Base-by-base conservation (phyloP, 2,797 vertebrate species). In the Brachyalestes nurse region DNA sequence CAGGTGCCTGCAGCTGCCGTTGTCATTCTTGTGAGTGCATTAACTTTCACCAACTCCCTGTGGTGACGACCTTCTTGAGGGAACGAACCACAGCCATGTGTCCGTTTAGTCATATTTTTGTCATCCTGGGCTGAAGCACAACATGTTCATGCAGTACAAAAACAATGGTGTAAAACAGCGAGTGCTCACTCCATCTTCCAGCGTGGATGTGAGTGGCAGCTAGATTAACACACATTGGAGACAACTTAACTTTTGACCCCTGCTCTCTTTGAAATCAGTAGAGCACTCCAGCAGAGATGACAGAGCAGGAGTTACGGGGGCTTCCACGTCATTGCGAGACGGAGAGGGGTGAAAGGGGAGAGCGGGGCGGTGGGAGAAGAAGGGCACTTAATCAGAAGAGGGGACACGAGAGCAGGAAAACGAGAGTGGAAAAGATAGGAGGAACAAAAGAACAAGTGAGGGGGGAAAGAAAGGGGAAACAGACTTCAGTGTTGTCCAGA, bases 181-280 rank as follows among this genome's bases (percentile, higher is more conserved):
- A 90, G 91, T 91, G 75, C 8, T 77, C 76, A 67, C 66, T 76
- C 67, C 86, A 88, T 72, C 88, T 89, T 91, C 65, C 61, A 61
- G 89, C 80, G 86, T 88, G 88, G 86, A 88, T 90, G 85, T 87
- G 92, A 91, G 91, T 92, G 91, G 94, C 94, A 96, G 95, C 95
- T 93, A 93, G 93, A 91, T 92, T 92, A 93, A 95, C 93, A 90
- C 81, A 88, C 90, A 86, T 92, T 92, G 92, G 91, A 94, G 94
- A 95, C 93, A 95, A 95, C 93, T 97, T 97, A 96, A 97, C 95
- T 96, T 89, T 88, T 93, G 95, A 95, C 93, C 95, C 89, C 89
- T 62, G 64, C 86, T 80, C 92, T 93, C 93, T 95, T 95, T 95
- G 94, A 95, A 94, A 94, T 92, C 89, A 91, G 91, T 82, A 91